Conservation (phyloP, 2,888 invertebrate species). For the Cyrtodaria siliqua region DNA sequence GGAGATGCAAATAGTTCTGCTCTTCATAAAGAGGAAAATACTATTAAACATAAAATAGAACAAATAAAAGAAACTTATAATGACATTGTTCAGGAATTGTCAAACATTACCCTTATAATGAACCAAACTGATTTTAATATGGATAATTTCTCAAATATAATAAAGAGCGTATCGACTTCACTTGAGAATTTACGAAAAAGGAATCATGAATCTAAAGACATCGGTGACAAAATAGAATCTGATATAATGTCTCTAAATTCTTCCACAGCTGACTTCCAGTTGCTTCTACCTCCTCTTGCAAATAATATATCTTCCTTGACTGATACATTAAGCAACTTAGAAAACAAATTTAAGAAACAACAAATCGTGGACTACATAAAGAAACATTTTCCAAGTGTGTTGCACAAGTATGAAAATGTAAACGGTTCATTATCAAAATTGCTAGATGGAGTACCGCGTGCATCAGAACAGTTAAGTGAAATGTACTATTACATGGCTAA, state of each 20-base stretch:
- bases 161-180: no score
- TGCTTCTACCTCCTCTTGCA: no score
- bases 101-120: not conserved
- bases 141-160: no score
- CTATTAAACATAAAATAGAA: not conserved
- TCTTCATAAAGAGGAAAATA: not conserved
- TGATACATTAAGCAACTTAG: not conserved
- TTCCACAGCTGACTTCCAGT: no score
- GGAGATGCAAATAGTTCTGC: not conserved
- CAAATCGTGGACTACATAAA: slow-evolving; percentile 42
- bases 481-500: not conserved
- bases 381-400: slow-evolving; percentile 35
- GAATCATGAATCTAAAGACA: no score
- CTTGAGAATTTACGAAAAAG: no score
- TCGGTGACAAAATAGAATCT: no score
- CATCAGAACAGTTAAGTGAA: not conserved
- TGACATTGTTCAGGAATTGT: not conserved
- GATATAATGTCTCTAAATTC: no score
- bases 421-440: not conserved
- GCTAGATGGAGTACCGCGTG: not conserved
- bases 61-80: not conserved
- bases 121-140: not conserved
- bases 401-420: not conserved
- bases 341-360: slow-evolving; percentile 6
- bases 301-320: no score